phyloP scores from a whole-genome alignment of 2,888 invertebrate species.

The Carpatolechia fugitivella region DNA sequence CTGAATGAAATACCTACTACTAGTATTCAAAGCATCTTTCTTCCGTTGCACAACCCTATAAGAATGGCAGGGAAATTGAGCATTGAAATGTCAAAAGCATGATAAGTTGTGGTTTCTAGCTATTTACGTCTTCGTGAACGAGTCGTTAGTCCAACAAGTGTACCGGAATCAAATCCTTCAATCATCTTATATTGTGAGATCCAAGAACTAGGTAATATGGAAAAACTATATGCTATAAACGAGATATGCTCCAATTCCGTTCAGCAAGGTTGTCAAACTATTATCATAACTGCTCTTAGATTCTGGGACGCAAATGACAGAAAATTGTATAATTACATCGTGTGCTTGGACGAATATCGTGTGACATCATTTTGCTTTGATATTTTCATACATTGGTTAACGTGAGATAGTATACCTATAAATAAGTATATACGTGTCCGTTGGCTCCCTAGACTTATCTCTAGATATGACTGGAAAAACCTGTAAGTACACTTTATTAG shows the following conservation, averaged over 20 bases:
- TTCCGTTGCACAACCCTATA: constrained; percentile 44
- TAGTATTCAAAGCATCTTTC: neutral
- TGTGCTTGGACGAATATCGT: neutral
- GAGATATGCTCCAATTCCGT: constrained; percentile 11
- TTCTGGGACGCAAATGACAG: constrained; percentile 10
- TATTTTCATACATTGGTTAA: too few relatives aligned
- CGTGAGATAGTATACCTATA: too few relatives aligned
- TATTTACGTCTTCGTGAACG: constrained; percentile 59
- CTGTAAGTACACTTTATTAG: too few relatives aligned
- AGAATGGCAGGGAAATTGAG: constrained; percentile 42
- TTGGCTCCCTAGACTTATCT: too few relatives aligned
- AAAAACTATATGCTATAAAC: constrained; percentile 7
- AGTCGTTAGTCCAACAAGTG: constrained; percentile 73
- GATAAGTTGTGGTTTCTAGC: constrained; percentile 61
- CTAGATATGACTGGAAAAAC: too few relatives aligned
- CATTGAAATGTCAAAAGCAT: constrained; percentile 65
- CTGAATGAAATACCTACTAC: neutral
- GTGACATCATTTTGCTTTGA: too few relatives aligned
- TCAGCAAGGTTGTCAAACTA: constrained; percentile 8
- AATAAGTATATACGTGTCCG: too few relatives aligned
- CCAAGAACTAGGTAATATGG: constrained; percentile 2
- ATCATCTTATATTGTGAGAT: constrained; percentile 39
- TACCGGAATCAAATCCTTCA: constrained; percentile 68
- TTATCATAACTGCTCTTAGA: constrained; percentile 17
- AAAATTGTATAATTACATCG: constrained; percentile 4